Evolutionary conservation across 2,113 vertebrate genomes (phyloP), one percentile per base, ranked within the genome.

Genomic region (Opisthocomus hoazin): DNA sequence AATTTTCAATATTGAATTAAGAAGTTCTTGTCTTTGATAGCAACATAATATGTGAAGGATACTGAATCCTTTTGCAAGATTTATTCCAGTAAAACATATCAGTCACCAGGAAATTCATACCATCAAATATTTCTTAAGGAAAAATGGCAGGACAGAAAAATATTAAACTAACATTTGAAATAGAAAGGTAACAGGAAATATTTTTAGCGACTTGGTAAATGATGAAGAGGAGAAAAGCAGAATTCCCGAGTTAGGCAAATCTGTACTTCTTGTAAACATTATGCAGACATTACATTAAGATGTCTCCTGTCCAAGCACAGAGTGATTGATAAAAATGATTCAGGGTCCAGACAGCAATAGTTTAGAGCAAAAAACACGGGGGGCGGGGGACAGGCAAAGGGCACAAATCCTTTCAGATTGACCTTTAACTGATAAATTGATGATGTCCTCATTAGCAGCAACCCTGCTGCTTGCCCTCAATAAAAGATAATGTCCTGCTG

Each of bases 401-500:
- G 80, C 90, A 96, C 81, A 97, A 92, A 96, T 94, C 97, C 97
- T 95, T 98, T 96, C 56, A 94, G 77, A 77, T 92, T 98, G 98
- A 98, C 98, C 98, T 98, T 98, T 98, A 94, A 88, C 95, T 97
- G 97, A 96, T 96, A 97, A 97, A 97, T 96, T 97, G 96, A 97
- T 98, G 95, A 98, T 95, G 93, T 96, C 96, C 97, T 98, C 97
- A 98, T 98, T 98, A 98, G 95, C 93, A 98, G 97, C 96, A 96
- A 84, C 96, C 97, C 97, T 92, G 97, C 98, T 97, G 98, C 81
- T 98, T 97, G 96, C 92, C 97, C 96, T 98, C 98, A 97, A 98
- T 98, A 98, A 98, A 98, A 97, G 95, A 97, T 98, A 98, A 97
- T 97, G 96, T 96, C 97, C 97, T 92, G 97, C 97, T 97, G 98